These are phyloP conservation scores for Drosophila sordidapex DNA, from an alignment of 2,888 invertebrate species.

Conservation along the genomic window DNA sequence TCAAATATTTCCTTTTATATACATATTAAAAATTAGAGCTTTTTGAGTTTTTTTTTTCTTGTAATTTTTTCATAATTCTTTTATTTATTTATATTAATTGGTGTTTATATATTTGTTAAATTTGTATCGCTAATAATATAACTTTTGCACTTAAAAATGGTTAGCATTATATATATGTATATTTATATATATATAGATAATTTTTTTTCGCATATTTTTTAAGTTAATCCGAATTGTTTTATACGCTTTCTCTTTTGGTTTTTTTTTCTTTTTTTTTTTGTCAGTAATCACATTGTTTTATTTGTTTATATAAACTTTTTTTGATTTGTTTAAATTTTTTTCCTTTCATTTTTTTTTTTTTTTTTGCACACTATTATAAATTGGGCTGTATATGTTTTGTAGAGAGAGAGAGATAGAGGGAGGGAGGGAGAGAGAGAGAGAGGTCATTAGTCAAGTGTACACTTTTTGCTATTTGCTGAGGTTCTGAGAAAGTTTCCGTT, in stretches of 20 bases:
- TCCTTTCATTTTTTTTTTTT: not conserved
- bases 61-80: conserved; percentile 23
- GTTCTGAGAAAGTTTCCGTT: conserved; percentile 4
- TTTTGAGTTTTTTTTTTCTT: conserved; percentile 17
- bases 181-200: conserved; percentile 6
- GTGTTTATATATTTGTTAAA: conserved; percentile 27
- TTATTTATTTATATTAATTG: conserved; percentile 25
- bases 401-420: conserved; percentile 3
- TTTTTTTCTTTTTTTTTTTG: conserved; percentile 31
- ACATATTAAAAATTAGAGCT: conserved; percentile 36
- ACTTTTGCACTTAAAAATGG: conserved; percentile 67
- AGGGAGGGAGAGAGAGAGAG: conserved; percentile 1
- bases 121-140: conserved; percentile 61
- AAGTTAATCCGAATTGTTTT: conserved; percentile 49
- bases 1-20: conserved; percentile 37
- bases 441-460: not conserved
- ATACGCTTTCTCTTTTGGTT: conserved; percentile 39
- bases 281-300: conserved; percentile 51
- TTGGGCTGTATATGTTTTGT: conserved; percentile 26
- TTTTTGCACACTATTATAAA: conserved; percentile 39
- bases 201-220: conserved; percentile 38
- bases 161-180: conserved; percentile 53
- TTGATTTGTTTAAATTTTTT: conserved; percentile 1
- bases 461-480: conserved; percentile 17
- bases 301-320: conserved; percentile 31